phyloP scores from a whole-genome alignment of 2,113 vertebrate genomes.

The Rattus norvegicus region GRCr8 NC_086031.1:43495501-43496000 shows the following conservation, averaged over 20 bases:
- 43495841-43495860: background rate
- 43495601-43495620: background rate
- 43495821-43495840: background rate
- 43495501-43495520: background rate
- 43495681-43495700: background rate
- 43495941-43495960: background rate
- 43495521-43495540: conserved; percentile 28
- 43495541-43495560: background rate
- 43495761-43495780: background rate
- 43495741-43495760: background rate
- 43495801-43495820: background rate
- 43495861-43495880: background rate
- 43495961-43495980: background rate
- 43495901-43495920: background rate
- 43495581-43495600: background rate
- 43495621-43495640: background rate
- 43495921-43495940: background rate
- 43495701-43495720: no score
- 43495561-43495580: background rate
- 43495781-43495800: background rate
- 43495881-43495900: background rate
- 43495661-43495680: background rate
- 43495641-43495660: background rate
- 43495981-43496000: background rate
- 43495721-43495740: background rate